Conservation (phyloP, 2,113 vertebrate genomes). For the Potamarius usumacintae region DNA sequence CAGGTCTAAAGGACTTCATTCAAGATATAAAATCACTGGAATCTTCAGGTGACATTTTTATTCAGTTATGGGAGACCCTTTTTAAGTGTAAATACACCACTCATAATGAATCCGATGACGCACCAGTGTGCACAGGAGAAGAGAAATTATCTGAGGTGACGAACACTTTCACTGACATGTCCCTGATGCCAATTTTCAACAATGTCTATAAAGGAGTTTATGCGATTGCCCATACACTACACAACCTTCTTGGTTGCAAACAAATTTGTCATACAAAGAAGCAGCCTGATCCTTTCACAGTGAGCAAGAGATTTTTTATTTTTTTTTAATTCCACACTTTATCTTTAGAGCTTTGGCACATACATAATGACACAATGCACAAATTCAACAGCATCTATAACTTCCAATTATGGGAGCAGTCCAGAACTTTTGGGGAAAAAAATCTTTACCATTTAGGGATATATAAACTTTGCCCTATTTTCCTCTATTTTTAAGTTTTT, state of each 20-base stretch:
- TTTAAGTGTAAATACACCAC: constrained; percentile 48
- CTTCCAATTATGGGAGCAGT: not conserved
- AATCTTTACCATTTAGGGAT: not conserved
- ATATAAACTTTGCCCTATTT: too few relatives aligned
- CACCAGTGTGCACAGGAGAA: constrained; percentile 43
- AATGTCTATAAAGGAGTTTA: constrained; percentile 59
- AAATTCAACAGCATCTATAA: not conserved
- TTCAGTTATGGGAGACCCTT: constrained; percentile 54
- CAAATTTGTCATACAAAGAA: constrained; percentile 8
- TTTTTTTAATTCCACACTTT: not conserved
- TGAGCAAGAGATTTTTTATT: not conserved
- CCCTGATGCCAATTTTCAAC: constrained; percentile 50
- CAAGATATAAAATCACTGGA: constrained; percentile 59
- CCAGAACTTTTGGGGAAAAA: not conserved
- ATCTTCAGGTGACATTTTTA: constrained; percentile 40
- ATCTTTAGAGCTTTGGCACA: not conserved
- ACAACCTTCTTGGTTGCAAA: constrained; percentile 45
- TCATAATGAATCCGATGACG: not conserved
- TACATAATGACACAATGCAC: not conserved
- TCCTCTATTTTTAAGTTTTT: constrained; percentile 58
- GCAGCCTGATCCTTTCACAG: constrained; percentile 32
- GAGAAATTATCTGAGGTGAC: constrained; percentile 48
- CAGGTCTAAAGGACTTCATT: constrained; percentile 68
- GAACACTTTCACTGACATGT: constrained; percentile 57
- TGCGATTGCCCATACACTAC: constrained; percentile 53